A percentile compares a stretch with the other conserved stretches of the same genome.
These are phyloP conservation scores for Ammodytes dubius DNA, from an alignment of 2,113 vertebrate species.

Conservation along the genomic window DNA sequence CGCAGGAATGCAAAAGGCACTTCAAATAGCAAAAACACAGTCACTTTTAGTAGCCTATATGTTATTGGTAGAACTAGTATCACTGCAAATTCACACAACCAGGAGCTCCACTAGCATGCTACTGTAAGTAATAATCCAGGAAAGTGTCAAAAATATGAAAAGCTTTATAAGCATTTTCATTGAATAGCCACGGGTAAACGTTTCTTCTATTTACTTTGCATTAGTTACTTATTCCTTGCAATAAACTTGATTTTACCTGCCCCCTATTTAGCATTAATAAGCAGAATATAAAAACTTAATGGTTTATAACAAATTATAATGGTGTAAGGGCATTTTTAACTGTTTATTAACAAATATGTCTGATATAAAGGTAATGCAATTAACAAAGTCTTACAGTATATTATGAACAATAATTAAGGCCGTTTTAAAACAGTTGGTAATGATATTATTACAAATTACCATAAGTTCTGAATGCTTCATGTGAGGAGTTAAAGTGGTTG, in stretches of 20 bases:
- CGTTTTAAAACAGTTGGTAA: background rate
- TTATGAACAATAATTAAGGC: background rate
- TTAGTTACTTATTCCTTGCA: background rate
- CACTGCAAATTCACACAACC: background rate
- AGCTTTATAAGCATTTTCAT: background rate
- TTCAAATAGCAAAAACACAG: background rate
- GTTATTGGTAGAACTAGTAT: conserved; percentile 1
- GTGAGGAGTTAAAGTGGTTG: background rate
- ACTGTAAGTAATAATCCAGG: background rate
- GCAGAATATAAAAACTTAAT: background rate
- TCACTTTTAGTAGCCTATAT: background rate
- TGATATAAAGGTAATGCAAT: no score
- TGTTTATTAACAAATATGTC: background rate
- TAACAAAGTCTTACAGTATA: background rate
- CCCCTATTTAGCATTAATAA: background rate
- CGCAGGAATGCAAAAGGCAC: conserved; percentile 21
- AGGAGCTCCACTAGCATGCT: background rate
- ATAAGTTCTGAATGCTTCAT: background rate
- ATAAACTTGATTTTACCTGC: background rate
- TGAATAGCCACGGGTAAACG: background rate
- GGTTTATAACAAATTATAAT: background rate
- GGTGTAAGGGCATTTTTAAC: background rate
- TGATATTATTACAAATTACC: background rate
- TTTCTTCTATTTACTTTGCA: background rate
- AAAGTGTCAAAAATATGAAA: background rate